Conservation (phyloP, 2,888 invertebrate species). For the Protodeltote pygarga region DNA sequence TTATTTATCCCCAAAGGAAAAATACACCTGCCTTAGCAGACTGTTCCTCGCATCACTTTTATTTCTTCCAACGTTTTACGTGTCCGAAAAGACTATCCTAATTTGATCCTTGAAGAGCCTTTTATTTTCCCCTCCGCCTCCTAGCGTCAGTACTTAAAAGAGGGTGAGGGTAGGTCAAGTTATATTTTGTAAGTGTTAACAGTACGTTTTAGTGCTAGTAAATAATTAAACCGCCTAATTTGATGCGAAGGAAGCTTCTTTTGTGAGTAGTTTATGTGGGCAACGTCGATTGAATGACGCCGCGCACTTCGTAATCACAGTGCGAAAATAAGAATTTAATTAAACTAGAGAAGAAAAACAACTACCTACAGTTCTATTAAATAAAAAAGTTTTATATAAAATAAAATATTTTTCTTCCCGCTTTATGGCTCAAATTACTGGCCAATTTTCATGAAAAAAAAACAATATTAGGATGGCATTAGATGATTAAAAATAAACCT, state of each 20-base stretch:
- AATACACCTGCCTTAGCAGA: constrained; percentile 76
- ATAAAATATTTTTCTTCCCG: too few species aligned
- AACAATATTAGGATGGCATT: background rate
- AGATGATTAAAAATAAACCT: background rate
- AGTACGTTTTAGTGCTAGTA: constrained; percentile 82
- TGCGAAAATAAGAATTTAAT: constrained; percentile 32
- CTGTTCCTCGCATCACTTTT: constrained; percentile 71
- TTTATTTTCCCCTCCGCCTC: constrained; percentile 51
- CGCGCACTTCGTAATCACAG: constrained; percentile 56
- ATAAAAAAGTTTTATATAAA: too few species aligned
- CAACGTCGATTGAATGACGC: constrained; percentile 71
- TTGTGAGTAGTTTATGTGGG: constrained; percentile 74
- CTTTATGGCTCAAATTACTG: background rate
- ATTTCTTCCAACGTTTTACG: constrained; percentile 79
- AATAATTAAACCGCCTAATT: constrained; percentile 85
- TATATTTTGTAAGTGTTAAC: constrained; percentile 67
- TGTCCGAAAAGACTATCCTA: constrained; percentile 69
- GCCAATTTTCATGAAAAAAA: background rate
- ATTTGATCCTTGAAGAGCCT: constrained; percentile 66
- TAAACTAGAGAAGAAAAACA: constrained; percentile 10
- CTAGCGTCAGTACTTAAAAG: constrained; percentile 45
- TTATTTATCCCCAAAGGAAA: constrained; percentile 69
- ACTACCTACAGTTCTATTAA: background rate
- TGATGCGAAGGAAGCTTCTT: constrained; percentile 78
- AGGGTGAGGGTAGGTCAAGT: constrained; percentile 66